Evolutionary conservation across 2,113 vertebrate genomes (phyloP).

Genomic region (Malurus elegans): DNA sequence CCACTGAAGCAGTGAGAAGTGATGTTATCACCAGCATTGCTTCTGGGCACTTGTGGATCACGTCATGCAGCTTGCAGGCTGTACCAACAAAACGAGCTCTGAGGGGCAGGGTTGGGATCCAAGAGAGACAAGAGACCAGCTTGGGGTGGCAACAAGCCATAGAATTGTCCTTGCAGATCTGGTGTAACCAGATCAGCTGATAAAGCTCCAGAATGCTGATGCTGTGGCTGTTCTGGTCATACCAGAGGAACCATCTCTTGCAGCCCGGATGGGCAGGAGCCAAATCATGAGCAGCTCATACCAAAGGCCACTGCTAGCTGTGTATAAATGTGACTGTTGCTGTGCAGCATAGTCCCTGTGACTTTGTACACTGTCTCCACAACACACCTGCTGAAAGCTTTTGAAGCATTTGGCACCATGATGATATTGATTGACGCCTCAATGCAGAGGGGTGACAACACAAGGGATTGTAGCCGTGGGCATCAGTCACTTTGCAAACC

Average conservation of each 20-base stretch:
- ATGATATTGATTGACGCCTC: background rate
- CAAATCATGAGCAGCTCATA: background rate
- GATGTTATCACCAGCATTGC: slow-evolving; percentile 15
- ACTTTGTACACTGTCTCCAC: background rate
- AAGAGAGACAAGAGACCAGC: background rate
- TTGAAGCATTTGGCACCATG: background rate
- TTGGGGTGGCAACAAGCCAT: background rate
- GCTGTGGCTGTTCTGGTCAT: slow-evolving; percentile 7
- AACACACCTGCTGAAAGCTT: background rate
- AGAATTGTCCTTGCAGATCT: slow-evolving; percentile 6
- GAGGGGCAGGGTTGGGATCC: background rate
- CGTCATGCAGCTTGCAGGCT: background rate
- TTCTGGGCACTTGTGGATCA: background rate
- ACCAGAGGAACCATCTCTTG: background rate
- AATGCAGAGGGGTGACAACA: background rate
- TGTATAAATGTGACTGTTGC: background rate
- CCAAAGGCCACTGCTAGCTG: background rate
- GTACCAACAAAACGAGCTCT: slow-evolving; percentile 3
- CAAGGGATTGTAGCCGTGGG: background rate
- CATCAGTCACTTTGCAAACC: background rate
- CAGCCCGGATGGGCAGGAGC: background rate
- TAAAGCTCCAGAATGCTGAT: slow-evolving; percentile 19
- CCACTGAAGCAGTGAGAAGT: background rate
- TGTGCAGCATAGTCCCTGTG: background rate
- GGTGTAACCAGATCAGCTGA: slow-evolving; percentile 23